These are phyloP conservation scores for Anguilla marmorata DNA, from an alignment of 2,797 vertebrate genomes.

Conservation along the genomic window DNA sequence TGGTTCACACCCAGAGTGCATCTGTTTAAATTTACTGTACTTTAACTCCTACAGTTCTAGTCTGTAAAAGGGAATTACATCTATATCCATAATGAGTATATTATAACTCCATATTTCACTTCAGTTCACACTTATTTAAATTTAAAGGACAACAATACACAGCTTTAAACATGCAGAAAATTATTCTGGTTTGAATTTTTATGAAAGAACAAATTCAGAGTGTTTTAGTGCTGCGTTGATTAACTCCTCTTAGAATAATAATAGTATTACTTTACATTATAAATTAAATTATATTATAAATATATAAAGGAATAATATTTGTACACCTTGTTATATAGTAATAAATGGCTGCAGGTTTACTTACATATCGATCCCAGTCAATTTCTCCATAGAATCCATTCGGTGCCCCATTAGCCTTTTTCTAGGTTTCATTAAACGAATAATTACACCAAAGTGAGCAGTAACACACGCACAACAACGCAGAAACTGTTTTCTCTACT, in stretches of 20 bases:
- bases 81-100: background rate
- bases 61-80: background rate
- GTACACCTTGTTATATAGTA: background rate
- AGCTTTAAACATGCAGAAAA: background rate
- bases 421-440: slow-evolving; percentile 70
- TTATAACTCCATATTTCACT: background rate
- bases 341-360: slow-evolving; percentile 55
- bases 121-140: background rate
- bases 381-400: slow-evolving; percentile 98
- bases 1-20: background rate
- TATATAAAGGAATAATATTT: background rate
- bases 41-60: background rate
- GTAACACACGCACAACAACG: background rate
- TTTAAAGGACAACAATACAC: background rate
- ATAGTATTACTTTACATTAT: background rate
- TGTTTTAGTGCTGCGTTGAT: background rate
- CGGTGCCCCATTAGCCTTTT: slow-evolving; percentile 92
- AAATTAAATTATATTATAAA: background rate
- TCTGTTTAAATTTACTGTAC: background rate
- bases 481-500: background rate
- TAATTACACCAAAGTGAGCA: slow-evolving; percentile 11
- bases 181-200: background rate
- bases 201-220: background rate
- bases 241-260: background rate
- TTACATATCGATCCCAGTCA: slow-evolving; percentile 98